Evolutionary conservation across 2,113 vertebrate species (phyloP).

Genomic region (Carlito syrichta): DNA sequence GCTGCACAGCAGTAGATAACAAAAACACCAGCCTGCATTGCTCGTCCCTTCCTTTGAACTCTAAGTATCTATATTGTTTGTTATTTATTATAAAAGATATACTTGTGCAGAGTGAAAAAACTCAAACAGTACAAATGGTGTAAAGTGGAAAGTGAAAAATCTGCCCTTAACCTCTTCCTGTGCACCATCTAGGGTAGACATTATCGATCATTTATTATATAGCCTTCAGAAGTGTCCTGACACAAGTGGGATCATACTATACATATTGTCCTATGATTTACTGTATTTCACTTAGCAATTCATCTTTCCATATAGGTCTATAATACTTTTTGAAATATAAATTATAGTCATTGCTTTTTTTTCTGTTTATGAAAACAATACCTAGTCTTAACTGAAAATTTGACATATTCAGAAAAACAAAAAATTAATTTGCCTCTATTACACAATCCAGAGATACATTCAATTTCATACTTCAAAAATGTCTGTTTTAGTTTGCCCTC

Average conservation of each 20-base stretch:
- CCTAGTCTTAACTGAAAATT: not conserved
- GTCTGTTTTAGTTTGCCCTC: not conserved
- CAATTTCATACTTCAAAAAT: too few species aligned
- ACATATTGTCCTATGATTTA: not conserved
- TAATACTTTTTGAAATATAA: not conserved
- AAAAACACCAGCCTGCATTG: not conserved
- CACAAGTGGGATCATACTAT: not conserved
- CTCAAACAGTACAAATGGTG: not conserved
- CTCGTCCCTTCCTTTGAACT: not conserved
- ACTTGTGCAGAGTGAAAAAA: not conserved
- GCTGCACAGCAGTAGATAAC: not conserved
- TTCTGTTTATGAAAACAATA: not conserved
- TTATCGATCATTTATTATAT: not conserved
- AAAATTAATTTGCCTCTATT: not conserved
- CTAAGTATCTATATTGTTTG: not conserved
- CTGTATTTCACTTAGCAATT: not conserved
- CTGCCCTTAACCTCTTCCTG: not conserved
- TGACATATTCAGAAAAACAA: not conserved
- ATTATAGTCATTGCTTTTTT: not conserved
- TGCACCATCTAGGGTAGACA: not conserved
- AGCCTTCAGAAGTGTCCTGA: not conserved
- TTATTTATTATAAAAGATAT: not conserved
- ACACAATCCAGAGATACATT: not conserved
- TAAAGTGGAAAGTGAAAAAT: not conserved
- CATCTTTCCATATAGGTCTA: not conserved